Evolutionary conservation across 2,113 vertebrate genomes (phyloP), one percentile per base, ranked within the genome.

Genomic region (Motacilla alba): DNA sequence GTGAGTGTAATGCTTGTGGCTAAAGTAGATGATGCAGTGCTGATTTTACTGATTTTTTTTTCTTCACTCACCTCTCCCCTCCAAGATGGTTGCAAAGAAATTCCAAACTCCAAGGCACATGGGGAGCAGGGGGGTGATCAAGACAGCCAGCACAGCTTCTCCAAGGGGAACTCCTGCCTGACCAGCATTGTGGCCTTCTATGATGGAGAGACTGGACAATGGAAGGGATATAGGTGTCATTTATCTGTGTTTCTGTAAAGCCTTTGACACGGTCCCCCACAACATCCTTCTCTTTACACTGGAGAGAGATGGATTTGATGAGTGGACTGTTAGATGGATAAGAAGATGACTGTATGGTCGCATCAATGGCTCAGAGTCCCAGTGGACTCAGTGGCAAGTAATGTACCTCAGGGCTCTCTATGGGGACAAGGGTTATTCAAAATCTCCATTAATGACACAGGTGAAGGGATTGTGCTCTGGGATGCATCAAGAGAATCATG

Each of bases 61-160:
- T 3, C 6, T 50, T 79, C 0, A 0, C 6, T 49, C 16, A 19
- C 15, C 13, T 62, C 35, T 64, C 12, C 24, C 11, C 9, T 74
- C 20, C 24, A 41, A 88, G 69, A 59, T 15, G 13, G 18, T 53
- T 93, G 16, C 50, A 90, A 78, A 62, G 31, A 85, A 79, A 60
- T 53, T 63, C 39, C 64, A 63, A 59, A 70, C 9, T 84, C 5
- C 43, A 15, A 50, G 26, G 31, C 11, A 19, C 8, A 6, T 19
- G 10, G 27, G 67, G 28, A 46, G 28, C 33, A 59, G 28, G 19
- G 23, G 49, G 17, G 28, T 9, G 4, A 49, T 64, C 20, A 21
- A 43, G 21, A 41, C 9, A 64, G 14, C 35, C 43, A 56, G 66
- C 11, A 56, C 0, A 0, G 35, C 13, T 79, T 35, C 30, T 55